phyloP scores from a whole-genome alignment of 2,888 invertebrate species.

The Archips xylosteana region DNA sequence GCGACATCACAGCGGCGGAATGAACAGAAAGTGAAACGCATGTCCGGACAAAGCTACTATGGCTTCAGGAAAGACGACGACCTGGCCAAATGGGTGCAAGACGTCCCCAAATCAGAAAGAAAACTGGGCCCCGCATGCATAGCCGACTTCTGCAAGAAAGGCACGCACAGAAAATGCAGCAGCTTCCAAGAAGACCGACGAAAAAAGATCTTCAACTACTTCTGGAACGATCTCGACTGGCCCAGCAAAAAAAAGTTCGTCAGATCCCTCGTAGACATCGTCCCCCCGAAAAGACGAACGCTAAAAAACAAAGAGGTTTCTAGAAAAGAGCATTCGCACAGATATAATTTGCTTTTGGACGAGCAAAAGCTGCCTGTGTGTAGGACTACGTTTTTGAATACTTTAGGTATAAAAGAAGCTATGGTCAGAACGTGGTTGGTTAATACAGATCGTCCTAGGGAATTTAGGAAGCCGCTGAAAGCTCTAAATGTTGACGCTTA shows the following conservation, averaged over 20 bases:
- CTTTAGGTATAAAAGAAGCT: constrained; percentile 69
- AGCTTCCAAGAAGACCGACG: constrained; percentile 55
- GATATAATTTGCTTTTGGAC: constrained; percentile 57
- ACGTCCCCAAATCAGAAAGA: constrained; percentile 65
- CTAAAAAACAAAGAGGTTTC: constrained; percentile 56
- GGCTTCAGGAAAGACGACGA: constrained; percentile 59
- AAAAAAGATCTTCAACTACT: constrained; percentile 57
- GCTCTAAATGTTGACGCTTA: constrained; percentile 60
- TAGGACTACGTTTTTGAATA: constrained; percentile 66
- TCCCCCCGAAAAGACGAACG: constrained; percentile 62
- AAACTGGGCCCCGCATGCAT: constrained; percentile 60
- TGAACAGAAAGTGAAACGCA: constrained; percentile 64
- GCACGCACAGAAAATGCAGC: constrained; percentile 51
- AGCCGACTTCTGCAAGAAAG: constrained; percentile 58
- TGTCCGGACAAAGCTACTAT: constrained; percentile 69
- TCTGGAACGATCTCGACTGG: constrained; percentile 71
- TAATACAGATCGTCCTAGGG: constrained; percentile 50
- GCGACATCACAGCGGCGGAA: constrained; percentile 57
- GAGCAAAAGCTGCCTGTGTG: constrained; percentile 59
- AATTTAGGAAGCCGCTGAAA: constrained; percentile 58
- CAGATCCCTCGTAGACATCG: constrained; percentile 55
- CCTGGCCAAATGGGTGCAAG: constrained; percentile 63
- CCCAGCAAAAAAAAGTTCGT: constrained; percentile 61
- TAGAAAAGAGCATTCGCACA: constrained; percentile 64
- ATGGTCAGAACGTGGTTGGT: constrained; percentile 66